These are phyloP conservation scores for Salticus scenicus DNA, from an alignment of 2,888 invertebrate species.

Conservation along the genomic window DNA sequence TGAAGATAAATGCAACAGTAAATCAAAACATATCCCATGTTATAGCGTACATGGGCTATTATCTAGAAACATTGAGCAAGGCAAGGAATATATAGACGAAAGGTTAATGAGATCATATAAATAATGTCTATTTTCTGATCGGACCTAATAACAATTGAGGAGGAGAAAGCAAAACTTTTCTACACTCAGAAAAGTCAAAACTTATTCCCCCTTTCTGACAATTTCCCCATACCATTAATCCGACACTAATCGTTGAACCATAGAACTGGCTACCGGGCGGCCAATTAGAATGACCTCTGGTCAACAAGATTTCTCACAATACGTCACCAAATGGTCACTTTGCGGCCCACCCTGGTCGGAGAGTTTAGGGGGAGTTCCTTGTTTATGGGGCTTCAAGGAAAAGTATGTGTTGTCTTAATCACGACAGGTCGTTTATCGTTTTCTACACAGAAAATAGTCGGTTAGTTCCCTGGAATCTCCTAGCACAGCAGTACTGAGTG, in stretches of 20 bases:
- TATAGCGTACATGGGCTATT: too few species aligned
- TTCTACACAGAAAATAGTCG: neutral
- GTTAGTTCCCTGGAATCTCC: conserved; percentile 19
- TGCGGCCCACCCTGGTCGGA: conserved; percentile 45
- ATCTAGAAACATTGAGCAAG: too few species aligned
- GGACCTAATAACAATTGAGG: neutral
- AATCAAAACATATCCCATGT: too few species aligned
- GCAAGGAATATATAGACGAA: too few species aligned
- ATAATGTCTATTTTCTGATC: neutral
- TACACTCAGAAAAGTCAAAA: neutral
- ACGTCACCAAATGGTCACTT: conserved; percentile 39
- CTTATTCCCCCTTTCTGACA: neutral
- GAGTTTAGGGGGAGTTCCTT: neutral
- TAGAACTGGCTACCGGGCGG: neutral
- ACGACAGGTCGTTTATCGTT: conserved; percentile 63
- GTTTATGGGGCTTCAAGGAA: conserved; percentile 42
- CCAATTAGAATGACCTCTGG: conserved; percentile 38
- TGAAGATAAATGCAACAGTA: too few species aligned
- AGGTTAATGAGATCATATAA: neutral
- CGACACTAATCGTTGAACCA: neutral
- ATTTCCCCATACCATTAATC: neutral
- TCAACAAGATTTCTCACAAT: conserved; percentile 45
- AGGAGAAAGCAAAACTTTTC: neutral
- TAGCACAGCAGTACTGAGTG: neutral
- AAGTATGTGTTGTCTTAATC: conserved; percentile 66